Percentiles rank a stretch among this genome's conserved stretches.
phyloP scores from a whole-genome alignment of 2,888 invertebrate genomes.

The Masnerella sp. region DNA sequence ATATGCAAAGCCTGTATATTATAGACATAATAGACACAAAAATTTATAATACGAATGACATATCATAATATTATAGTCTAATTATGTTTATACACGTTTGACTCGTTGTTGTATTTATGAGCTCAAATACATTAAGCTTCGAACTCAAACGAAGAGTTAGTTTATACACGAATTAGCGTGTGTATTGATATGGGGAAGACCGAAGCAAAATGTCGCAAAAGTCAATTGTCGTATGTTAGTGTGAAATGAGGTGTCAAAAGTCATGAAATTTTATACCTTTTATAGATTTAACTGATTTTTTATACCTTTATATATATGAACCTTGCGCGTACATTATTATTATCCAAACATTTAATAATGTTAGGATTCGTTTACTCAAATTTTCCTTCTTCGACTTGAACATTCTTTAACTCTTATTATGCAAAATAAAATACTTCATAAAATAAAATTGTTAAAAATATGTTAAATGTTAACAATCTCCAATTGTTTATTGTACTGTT shows the following conservation, averaged over 20 bases:
- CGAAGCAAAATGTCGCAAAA: constrained; percentile 16
- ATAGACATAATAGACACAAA: constrained; percentile 38
- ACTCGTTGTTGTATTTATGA: constrained; percentile 30
- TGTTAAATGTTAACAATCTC: no score
- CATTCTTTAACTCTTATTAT: no score
- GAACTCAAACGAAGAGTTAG: constrained; percentile 12
- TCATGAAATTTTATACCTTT: constrained; percentile 20
- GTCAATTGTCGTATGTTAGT: constrained; percentile 14
- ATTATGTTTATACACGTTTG: constrained; percentile 33
- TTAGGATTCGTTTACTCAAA: not conserved
- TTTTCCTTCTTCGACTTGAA: no score
- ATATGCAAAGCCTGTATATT: constrained; percentile 37
- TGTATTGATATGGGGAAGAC: constrained; percentile 7
- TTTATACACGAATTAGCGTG: constrained; percentile 19
- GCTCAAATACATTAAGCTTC: constrained; percentile 31
- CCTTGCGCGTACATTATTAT: not conserved
- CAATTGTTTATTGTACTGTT: no score
- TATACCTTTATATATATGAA: constrained; percentile 17
- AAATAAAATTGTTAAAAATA: no score
- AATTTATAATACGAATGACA: constrained; percentile 40
- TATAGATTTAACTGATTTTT: constrained; percentile 26
- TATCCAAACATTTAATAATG: constrained; percentile 12
- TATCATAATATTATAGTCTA: constrained; percentile 39
- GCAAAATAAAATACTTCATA: no score
- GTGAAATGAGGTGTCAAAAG: constrained; percentile 17